Percentiles rank a stretch among this genome's conserved stretches.
phyloP scores from a whole-genome alignment of 2,113 vertebrate genomes.

The Apistogramma diplotaenia region DNA sequence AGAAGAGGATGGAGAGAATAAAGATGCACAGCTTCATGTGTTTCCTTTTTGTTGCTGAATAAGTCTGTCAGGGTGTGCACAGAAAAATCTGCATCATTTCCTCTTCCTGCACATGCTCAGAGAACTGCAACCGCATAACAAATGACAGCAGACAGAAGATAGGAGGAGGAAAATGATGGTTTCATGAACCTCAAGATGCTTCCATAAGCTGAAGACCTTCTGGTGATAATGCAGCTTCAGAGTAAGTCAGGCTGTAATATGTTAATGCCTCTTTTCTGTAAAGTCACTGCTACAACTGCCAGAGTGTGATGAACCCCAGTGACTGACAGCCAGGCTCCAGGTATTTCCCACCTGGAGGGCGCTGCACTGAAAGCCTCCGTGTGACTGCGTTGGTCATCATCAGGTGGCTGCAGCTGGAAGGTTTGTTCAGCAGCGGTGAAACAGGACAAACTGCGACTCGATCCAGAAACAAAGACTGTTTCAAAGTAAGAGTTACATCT shows the following conservation, averaged over 20 bases:
- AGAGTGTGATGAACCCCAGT: not conserved
- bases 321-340: not conserved
- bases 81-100: not conserved
- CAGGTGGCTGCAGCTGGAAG: no score
- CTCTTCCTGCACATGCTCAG: not conserved
- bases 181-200: not conserved
- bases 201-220: not conserved
- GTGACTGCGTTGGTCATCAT: no score
- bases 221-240: not conserved
- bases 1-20: not conserved
- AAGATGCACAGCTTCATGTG: accelerated
- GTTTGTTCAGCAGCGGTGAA: not conserved
- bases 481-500: not conserved
- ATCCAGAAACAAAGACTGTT: no score
- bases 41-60: not conserved
- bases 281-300: not conserved
- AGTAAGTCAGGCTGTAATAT: no score
- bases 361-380: no score
- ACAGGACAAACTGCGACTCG: accelerated
- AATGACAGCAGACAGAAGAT: not conserved
- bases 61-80: not conserved
- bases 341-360: no score
- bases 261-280: not conserved
- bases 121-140: not conserved
- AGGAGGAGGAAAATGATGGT: not conserved